Base-by-base conservation (phyloP, 2,888 invertebrate species). In the Electrophaes corylata region DNA sequence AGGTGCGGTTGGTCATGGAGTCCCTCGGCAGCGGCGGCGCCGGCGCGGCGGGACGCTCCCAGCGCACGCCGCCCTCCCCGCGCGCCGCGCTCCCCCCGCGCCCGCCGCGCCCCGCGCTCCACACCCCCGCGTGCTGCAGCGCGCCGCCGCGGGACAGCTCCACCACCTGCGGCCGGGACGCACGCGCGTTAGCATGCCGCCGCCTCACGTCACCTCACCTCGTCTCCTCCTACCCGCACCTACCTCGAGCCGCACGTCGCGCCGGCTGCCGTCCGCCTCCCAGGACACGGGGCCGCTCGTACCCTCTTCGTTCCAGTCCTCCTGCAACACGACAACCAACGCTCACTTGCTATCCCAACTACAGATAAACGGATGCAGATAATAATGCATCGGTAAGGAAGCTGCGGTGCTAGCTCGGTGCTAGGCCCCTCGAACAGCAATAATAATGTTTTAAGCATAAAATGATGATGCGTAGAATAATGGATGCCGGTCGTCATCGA, bases 1-100 rank as follows among this genome's bases (percentile, higher is more conserved):
- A 89, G 58, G 86, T 88, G 70, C 84, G 82, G 75, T 88, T 88
- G 67, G 79, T 75, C 87, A 89, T 87, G 66, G 81, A 74, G 75
- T 81, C 84, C 14, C 69, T 69, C 47, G 84, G 82, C 62, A 74
- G 76, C 31, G 68, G 66, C 11, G 71, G 75, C 23, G 69, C 71
- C 41, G 78, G 74, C 44, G 50, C 57, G 41, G 67, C 73, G 56
- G 46, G 57, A 57, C 81, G 85, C 65, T 62, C 60, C 87, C 87
- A 86, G 4, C 64, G 26, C 14, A 84, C 70, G 29, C 81, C 80
- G 11, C n/a, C n/a, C n/a, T n/a, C n/a, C n/a, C n/a, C n/a, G 67
- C 76, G 67, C 67, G 72, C 60, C 67, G 72, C 60, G 78, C 72
- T 62, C 78, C 58, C 87, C 88, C 87, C 60, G 58, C 60, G 49